Base-by-base conservation (phyloP, 2,113 vertebrate species). In the Orycteropus afer region DNA sequence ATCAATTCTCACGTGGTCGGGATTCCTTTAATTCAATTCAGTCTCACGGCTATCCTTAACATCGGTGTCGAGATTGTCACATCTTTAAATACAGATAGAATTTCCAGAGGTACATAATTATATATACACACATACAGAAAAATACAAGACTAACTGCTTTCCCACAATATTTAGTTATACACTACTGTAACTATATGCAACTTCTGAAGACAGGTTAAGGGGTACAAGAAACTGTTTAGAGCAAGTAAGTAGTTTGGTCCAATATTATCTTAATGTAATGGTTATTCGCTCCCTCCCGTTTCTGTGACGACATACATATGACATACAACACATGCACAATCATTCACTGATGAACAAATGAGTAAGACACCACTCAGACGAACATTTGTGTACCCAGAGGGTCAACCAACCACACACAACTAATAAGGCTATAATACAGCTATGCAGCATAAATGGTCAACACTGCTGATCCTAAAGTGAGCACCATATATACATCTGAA, bases 171-270 rank as follows among this genome's bases (percentile, higher is more conserved):
- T 99, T 98, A 99, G 98, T 99, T 99, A 99, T 98, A 99, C 99
- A 98, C 99, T 99, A 99, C 98, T 98, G 98, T 98, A 99, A 99
- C 98, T 99, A 99, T 99, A 99, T 98, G 99, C 98, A 99, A 99
- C 98, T 98, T 99, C 98, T 98, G 98, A 98, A 97, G 98, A 99
- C 98, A 98, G 92, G 95, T 98, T 98, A 98, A 98, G 98, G 98
- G 98, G 98, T 97, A 98, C 98, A 98, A 98, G 98, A 98, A 98
- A 98, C 97, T 97, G 89, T 98, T 98, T 98, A 97, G 98, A 98
- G 98, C 98, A 98, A 98, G 98, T 98, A 98, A 98, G 98, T 98
- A 98, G 98, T 99, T 99, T 99, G 99, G 99, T 99, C 99, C 99
- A 97, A 98, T 98, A 99, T 98, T 98, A 98, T 97, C 97, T 96